A percentile compares a stretch with the other conserved stretches of the same genome.
Evolutionary conservation across 2,113 vertebrate species (phyloP).

Genomic region (Oryzias celebensis): DNA sequence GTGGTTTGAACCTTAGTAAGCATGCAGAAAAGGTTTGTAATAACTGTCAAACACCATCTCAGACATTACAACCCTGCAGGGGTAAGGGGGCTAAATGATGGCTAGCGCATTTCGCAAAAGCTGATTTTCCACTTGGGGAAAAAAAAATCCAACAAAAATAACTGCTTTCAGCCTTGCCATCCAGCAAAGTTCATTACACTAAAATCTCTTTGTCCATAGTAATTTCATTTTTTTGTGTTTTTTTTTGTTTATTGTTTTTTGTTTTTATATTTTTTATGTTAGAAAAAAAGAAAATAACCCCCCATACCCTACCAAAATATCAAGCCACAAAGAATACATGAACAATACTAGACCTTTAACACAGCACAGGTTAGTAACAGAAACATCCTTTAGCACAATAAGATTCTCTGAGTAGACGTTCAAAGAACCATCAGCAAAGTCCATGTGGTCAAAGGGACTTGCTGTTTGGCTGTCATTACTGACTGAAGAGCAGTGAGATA

Average conservation of each 20-base stretch:
- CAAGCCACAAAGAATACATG: slow-evolving; percentile 49
- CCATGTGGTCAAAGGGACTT: slow-evolving; percentile 41
- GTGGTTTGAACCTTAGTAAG: slow-evolving; percentile 70
- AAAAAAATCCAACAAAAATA: slow-evolving; percentile 68
- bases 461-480: slow-evolving; percentile 38
- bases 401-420: slow-evolving; percentile 45
- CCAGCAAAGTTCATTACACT: slow-evolving; percentile 67
- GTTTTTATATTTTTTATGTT: slow-evolving; percentile 12
- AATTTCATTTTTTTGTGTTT: slow-evolving; percentile 37
- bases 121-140: slow-evolving; percentile 56
- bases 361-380: slow-evolving; percentile 52
- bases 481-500: slow-evolving; percentile 53
- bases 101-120: slow-evolving; percentile 67
- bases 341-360: slow-evolving; percentile 51
- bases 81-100: slow-evolving; percentile 63
- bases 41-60: slow-evolving; percentile 60
- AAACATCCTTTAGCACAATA: slow-evolving; percentile 59
- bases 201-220: slow-evolving; percentile 58
- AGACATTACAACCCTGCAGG: slow-evolving; percentile 52
- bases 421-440: slow-evolving; percentile 49
- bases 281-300: slow-evolving; percentile 37
- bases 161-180: slow-evolving; percentile 67
- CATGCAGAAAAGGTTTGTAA: slow-evolving; percentile 73
- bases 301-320: slow-evolving; percentile 61
- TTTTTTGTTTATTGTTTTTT: not conserved